These are phyloP conservation scores for Pandemis corylana DNA, from an alignment of 2,888 invertebrate species.

Conservation along the genomic window DNA sequence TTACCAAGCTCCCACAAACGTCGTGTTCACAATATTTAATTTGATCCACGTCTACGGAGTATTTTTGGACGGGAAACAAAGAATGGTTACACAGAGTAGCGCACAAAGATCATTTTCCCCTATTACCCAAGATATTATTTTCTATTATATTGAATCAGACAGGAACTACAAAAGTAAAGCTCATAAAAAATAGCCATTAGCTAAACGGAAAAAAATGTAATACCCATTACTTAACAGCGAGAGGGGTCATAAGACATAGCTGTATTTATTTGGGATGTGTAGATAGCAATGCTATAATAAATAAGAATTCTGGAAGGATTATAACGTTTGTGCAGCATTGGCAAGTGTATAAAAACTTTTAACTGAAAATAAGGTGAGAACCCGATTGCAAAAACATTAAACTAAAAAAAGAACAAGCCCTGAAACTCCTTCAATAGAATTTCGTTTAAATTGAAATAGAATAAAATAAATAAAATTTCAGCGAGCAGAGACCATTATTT, in stretches of 20 bases:
- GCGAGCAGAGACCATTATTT: too few species aligned
- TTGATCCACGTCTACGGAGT: not conserved
- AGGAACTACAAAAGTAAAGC: conserved; percentile 47
- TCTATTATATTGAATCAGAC: conserved; percentile 34
- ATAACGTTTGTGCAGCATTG: not conserved
- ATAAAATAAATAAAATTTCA: too few species aligned
- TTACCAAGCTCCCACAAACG: not conserved
- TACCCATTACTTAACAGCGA: conserved; percentile 39
- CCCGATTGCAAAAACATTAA: too few species aligned
- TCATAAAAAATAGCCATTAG: conserved; percentile 64
- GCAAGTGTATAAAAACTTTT: not conserved
- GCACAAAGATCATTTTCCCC: conserved; percentile 2
- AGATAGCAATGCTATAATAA: conserved; percentile 24
- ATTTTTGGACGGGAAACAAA: not conserved
- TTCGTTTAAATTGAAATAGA: too few species aligned
- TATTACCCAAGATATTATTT: conserved; percentile 20
- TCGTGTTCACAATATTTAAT: not conserved
- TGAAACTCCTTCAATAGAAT: too few species aligned
- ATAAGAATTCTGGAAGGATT: conserved; percentile 33
- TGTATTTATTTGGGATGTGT: conserved; percentile 31
- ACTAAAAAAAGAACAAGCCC: too few species aligned
- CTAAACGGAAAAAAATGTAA: conserved; percentile 54
- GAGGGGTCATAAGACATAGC: conserved; percentile 56
- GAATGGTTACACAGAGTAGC: not conserved
- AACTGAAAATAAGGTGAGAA: too few species aligned